A percentile compares a stretch with the other conserved stretches of the same genome.
phyloP scores from a whole-genome alignment of 1,140 invertebrate species.

The Phymorhynchus buccinoides region DNA sequence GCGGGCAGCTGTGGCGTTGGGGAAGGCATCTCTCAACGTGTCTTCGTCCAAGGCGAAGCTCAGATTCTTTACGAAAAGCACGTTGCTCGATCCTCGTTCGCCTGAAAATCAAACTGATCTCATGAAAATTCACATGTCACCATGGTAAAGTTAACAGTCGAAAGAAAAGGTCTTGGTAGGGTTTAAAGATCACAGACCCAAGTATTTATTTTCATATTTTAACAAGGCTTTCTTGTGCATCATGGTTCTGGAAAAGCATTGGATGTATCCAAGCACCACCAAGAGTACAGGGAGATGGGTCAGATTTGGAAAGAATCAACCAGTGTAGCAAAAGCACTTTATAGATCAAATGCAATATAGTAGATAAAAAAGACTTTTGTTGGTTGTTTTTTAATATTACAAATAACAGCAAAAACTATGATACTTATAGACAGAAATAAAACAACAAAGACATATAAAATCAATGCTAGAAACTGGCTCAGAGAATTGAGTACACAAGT shows the following conservation, averaged over 20 bases:
- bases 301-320: too few species aligned
- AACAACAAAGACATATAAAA: too few species aligned
- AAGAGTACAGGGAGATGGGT: too few species aligned
- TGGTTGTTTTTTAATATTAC: too few species aligned
- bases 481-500: conserved; percentile 34
- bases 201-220: neutral
- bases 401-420: too few species aligned
- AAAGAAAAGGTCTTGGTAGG: too few species aligned
- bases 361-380: too few species aligned
- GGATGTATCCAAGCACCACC: too few species aligned
- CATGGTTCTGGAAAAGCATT: neutral
- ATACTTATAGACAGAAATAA: too few species aligned
- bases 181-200: neutral
- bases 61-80: conserved; percentile 49
- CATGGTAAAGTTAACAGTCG: too few species aligned
- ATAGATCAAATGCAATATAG: too few species aligned
- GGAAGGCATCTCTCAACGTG: conserved; percentile 42
- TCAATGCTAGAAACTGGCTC: neutral
- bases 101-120: conserved; percentile 13
- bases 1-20: conserved; percentile 39
- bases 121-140: neutral
- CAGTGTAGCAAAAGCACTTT: too few species aligned
- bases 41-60: conserved; percentile 44
- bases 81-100: conserved; percentile 42
- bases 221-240: conserved; percentile 32